Percentiles rank a stretch among this genome's conserved stretches.
phyloP scores from a whole-genome alignment of 1,140 invertebrate genomes.

The Melipona quadrifasciata region DNA sequence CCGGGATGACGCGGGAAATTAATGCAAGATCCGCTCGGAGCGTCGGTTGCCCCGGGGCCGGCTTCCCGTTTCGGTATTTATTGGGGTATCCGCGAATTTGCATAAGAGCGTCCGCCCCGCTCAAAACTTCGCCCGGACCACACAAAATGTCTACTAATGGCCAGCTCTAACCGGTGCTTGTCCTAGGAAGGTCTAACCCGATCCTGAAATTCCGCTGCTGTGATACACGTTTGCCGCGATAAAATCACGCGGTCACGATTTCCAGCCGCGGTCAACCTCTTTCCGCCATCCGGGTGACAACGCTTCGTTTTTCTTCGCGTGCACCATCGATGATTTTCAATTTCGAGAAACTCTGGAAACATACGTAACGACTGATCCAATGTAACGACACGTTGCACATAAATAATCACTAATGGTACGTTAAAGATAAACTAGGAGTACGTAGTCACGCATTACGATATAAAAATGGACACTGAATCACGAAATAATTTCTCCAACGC shows the following conservation, averaged over 20 bases:
- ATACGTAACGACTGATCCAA: too few relatives aligned
- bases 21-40: constrained; percentile 74
- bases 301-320: constrained; percentile 30
- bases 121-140: constrained; percentile 71
- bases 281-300: constrained; percentile 11
- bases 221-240: constrained; percentile 54
- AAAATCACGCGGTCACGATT: constrained; percentile 45
- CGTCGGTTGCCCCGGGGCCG: constrained; percentile 52
- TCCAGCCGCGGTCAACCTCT: neutral
- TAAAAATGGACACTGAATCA: too few relatives aligned
- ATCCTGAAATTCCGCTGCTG: constrained; percentile 52
- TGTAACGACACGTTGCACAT: too few relatives aligned
- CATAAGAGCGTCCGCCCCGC: constrained; percentile 73
- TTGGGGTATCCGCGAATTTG: constrained; percentile 79
- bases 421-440: too few relatives aligned
- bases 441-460: too few relatives aligned
- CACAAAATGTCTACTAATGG: constrained; percentile 82
- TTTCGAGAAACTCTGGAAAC: too few relatives aligned
- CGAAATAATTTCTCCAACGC: too few relatives aligned
- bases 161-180: constrained; percentile 46
- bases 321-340: neutral
- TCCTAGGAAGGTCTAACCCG: constrained; percentile 22
- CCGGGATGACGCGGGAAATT: constrained; percentile 59
- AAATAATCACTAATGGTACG: too few relatives aligned
- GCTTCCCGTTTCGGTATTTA: constrained; percentile 77